Base-by-base conservation (phyloP, 2,113 vertebrate genomes). In the Ariopsis seemanni region DNA sequence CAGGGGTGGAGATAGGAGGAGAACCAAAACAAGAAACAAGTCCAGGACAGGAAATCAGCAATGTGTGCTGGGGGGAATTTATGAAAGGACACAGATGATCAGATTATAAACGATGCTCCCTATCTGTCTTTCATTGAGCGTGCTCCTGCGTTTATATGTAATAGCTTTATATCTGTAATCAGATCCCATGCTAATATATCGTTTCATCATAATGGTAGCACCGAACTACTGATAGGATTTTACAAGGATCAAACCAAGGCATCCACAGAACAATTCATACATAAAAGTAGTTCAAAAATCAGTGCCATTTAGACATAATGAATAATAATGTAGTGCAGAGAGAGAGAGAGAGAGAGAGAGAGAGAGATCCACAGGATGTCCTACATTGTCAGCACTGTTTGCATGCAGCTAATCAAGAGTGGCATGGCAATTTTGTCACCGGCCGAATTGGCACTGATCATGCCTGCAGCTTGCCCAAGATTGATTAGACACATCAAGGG, bases 401-500 rank as follows among this genome's bases (percentile, higher is more conserved):
- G 86, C 67, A 87, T 85, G 87, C 72, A 84, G 89, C 84, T 90
- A 88, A 90, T 91, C 88, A 60, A 81, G 89, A 90, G 84, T 88
- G 87, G 85, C 79, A 78, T 77, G 20, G 87, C 67, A 88, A 86
- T 90, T 90, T 86, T 86, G 89, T 89, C 88, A 86, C 75, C 74
- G 65, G 87, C 89, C 71, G 82, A 89, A 89, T 87, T 86, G 88
- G 85, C 89, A 82, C 87, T 88, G 88, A 90, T 85, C 83, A 89
- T 84, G 89, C 87, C 88, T 78, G 82, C 89, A 84, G 82, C 85
- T 90, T 79, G 72, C 89, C 72, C 80, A 83, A 90, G 92, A 92
- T 92, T 92, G 87, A 93, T 91, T 90, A 89, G 87, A 82, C 85
- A 87, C 90, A 91, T 91, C 89, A 90, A 89, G 89, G 83, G 58